Evolutionary conservation across 2,797 vertebrate species (phyloP).

Genomic region (Sebastes diploproa): DNA sequence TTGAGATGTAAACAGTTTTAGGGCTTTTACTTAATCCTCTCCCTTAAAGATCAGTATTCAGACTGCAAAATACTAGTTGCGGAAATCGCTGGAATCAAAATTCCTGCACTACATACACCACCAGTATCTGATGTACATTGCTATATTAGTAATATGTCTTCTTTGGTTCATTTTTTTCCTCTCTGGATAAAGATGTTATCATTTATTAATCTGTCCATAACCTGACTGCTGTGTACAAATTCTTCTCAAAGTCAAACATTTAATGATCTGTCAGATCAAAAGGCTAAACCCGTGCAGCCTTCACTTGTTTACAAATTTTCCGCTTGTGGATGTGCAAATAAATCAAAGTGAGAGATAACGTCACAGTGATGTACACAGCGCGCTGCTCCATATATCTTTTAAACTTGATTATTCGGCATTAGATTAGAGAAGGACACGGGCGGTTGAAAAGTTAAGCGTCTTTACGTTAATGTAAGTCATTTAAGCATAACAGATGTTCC

Average conservation of each 20-base stretch:
- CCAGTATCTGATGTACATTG: background rate
- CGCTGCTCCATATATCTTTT: slow-evolving; percentile 33
- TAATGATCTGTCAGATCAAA: slow-evolving; percentile 57
- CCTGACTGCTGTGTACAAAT: slow-evolving; percentile 10
- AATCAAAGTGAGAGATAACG: slow-evolving; percentile 70
- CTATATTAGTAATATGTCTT: background rate
- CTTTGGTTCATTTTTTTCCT: background rate
- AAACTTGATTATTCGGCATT: slow-evolving; percentile 47
- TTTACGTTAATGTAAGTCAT: slow-evolving; percentile 1
- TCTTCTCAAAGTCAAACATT: slow-evolving; percentile 38
- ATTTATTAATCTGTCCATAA: slow-evolving; percentile 30
- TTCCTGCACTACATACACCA: background rate
- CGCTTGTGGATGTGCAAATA: slow-evolving; percentile 56
- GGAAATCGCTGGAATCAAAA: background rate
- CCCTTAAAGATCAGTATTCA: slow-evolving; percentile 15
- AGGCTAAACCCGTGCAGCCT: slow-evolving; percentile 31
- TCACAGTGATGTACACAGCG: slow-evolving; percentile 49
- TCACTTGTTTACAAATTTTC: slow-evolving; percentile 53
- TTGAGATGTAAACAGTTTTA: background rate
- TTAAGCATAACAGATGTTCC: slow-evolving; percentile 1
- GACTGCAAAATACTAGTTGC: background rate
- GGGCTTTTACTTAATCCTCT: background rate
- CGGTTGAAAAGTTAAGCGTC: background rate
- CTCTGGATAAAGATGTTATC: slow-evolving; percentile 5
- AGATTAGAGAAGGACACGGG: slow-evolving; percentile 43